Percentiles rank a stretch among this genome's conserved stretches.
These are phyloP conservation scores for Hartigia nigra DNA, from an alignment of 2,888 invertebrate species.

Conservation along the genomic window DNA sequence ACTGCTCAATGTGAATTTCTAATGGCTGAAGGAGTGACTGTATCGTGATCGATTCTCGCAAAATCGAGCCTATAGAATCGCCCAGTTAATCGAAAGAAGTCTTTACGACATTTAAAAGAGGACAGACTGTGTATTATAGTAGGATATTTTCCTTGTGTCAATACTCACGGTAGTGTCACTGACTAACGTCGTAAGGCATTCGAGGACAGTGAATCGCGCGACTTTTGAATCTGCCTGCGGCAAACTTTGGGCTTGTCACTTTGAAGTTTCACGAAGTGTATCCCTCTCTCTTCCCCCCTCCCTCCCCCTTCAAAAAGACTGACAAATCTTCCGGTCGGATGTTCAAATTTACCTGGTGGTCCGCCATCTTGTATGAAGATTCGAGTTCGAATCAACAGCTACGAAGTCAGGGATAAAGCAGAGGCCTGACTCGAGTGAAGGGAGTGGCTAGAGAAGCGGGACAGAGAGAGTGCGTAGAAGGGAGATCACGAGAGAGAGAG, in stretches of 20 bases:
- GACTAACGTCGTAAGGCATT: too few species aligned
- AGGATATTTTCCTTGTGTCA: not conserved
- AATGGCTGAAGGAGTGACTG: not conserved
- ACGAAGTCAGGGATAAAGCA: not conserved
- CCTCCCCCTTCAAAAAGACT: too few species aligned
- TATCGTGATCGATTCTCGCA: not conserved
- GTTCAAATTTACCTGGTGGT: not conserved
- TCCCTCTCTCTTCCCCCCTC: too few species aligned
- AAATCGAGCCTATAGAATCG: not conserved
- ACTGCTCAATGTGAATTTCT: not conserved
- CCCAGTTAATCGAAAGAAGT: not conserved
- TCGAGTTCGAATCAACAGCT: not conserved
- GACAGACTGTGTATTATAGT: not conserved
- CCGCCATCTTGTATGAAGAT: not conserved
- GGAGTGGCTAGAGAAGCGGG: not conserved
- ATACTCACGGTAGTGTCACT: too few species aligned
- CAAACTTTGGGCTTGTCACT: not conserved
- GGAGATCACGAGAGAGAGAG: not conserved
- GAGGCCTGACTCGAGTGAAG: not conserved
- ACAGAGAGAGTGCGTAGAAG: not conserved
- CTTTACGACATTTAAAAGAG: not conserved
- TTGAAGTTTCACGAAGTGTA: not conserved
- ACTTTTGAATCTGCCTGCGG: not conserved
- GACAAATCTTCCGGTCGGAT: not conserved
- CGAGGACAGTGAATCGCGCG: too few species aligned